Conservation (phyloP, 2,113 vertebrate genomes). For the Aegotheles bennettii region DNA sequence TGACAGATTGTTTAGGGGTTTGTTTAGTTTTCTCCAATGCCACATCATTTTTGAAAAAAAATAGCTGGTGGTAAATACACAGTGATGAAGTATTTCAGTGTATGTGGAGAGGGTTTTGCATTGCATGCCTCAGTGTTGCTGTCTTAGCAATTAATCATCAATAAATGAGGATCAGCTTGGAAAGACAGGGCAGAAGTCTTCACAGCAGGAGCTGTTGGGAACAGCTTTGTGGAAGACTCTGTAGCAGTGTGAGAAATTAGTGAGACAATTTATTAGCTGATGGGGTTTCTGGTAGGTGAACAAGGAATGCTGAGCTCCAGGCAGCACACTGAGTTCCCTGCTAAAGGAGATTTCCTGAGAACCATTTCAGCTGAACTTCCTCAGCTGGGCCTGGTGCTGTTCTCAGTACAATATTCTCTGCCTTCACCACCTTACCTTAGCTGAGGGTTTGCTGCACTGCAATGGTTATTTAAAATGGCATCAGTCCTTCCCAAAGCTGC, state of each 20-base stretch:
- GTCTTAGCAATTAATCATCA: neutral
- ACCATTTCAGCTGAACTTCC: neutral
- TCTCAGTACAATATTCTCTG: accelerated
- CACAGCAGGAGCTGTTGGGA: neutral
- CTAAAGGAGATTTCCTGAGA: neutral
- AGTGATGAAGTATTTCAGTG: neutral
- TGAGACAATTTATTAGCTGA: neutral
- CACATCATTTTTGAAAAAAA: neutral
- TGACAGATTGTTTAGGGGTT: neutral
- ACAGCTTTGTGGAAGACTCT: neutral
- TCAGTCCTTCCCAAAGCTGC: neutral
- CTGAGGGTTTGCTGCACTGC: neutral
- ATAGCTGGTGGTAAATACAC: neutral
- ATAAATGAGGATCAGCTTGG: neutral
- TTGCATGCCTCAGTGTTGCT: neutral
- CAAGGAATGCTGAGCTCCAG: neutral
- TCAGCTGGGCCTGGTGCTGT: neutral
- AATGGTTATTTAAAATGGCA: neutral
- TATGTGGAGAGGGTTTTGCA: neutral
- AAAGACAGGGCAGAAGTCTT: neutral
- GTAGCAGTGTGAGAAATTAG: neutral
- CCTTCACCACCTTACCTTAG: neutral
- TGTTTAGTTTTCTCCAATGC: neutral
- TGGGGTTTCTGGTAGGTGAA: neutral
- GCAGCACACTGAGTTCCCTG: neutral